A percentile compares a stretch with the other conserved stretches of the same genome.
These are phyloP conservation scores for Gasteruption jaculator DNA, from an alignment of 2,888 invertebrate genomes.

Conservation along the genomic window DNA sequence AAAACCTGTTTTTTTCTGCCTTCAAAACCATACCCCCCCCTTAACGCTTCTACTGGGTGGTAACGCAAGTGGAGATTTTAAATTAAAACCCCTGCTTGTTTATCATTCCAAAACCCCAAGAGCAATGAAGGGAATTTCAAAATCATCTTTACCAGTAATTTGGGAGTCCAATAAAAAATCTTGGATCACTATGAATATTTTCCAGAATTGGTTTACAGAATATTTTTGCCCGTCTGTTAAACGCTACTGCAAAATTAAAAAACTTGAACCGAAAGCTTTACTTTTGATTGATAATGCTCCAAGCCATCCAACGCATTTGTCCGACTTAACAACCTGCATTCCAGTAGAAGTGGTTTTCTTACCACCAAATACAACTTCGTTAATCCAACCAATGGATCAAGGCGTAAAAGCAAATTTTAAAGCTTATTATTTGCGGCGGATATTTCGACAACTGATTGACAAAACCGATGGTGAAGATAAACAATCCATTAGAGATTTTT, in stretches of 20 bases:
- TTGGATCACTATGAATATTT: conserved; percentile 20
- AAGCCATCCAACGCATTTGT: conserved; percentile 20
- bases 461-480: conserved; percentile 12
- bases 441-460: conserved; percentile 18
- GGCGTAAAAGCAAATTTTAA: conserved; percentile 31
- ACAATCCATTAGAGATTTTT: conserved; percentile 17
- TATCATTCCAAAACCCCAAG: conserved; percentile 21
- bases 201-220: conserved; percentile 22
- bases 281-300: conserved; percentile 27
- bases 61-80: conserved; percentile 18
- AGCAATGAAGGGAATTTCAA: conserved; percentile 20
- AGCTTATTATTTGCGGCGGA: conserved; percentile 24
- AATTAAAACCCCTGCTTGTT: conserved; percentile 22
- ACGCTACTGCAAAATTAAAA: conserved; percentile 18
- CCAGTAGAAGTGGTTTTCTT: conserved; percentile 21
- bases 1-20: no score
- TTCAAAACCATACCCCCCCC: no score
- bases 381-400: conserved; percentile 31
- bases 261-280: conserved; percentile 21
- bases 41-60: conserved; percentile 17
- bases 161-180: conserved; percentile 22
- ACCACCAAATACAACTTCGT: conserved; percentile 26
- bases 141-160: conserved; percentile 21
- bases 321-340: conserved; percentile 15
- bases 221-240: conserved; percentile 25